Evolutionary conservation across 2,113 vertebrate genomes (phyloP).

Genomic region (Fregetta grallaria): DNA sequence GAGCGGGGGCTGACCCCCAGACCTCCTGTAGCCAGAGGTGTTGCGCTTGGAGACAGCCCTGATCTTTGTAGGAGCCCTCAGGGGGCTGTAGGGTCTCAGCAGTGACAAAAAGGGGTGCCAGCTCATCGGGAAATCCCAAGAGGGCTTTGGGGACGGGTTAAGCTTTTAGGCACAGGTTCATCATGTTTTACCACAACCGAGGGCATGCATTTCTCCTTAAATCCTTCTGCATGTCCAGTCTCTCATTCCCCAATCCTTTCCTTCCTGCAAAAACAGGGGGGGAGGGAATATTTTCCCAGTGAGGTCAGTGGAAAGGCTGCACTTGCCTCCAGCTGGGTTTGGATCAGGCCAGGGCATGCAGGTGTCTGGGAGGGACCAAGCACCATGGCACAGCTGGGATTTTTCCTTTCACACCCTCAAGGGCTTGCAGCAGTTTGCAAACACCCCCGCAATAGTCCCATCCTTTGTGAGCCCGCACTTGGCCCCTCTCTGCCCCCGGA

Average conservation of each 20-base stretch:
- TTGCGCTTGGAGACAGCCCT: not conserved
- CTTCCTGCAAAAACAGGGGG: not conserved
- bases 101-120: not conserved
- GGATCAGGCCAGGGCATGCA: not conserved
- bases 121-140: not conserved
- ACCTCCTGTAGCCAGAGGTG: fast-evolving
- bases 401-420: not conserved
- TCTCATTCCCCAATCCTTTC: not conserved
- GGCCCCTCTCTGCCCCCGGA: not conserved
- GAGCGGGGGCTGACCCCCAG: not conserved
- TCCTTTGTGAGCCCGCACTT: fast-evolving
- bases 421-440: not conserved
- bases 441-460: not conserved
- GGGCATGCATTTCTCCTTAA: not conserved
- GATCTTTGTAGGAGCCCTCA: not conserved
- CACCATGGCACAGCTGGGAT: fast-evolving
- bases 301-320: conserved; percentile 33
- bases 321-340: conserved; percentile 9
- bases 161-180: not conserved
- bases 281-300: not conserved
- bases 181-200: fast-evolving
- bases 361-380: not conserved
- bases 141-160: not conserved
- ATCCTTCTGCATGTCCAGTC: not conserved
- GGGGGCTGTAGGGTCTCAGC: fast-evolving